These are phyloP conservation scores for Platycheirus albimanus DNA, from an alignment of 2,888 invertebrate species.

Conservation along the genomic window DNA sequence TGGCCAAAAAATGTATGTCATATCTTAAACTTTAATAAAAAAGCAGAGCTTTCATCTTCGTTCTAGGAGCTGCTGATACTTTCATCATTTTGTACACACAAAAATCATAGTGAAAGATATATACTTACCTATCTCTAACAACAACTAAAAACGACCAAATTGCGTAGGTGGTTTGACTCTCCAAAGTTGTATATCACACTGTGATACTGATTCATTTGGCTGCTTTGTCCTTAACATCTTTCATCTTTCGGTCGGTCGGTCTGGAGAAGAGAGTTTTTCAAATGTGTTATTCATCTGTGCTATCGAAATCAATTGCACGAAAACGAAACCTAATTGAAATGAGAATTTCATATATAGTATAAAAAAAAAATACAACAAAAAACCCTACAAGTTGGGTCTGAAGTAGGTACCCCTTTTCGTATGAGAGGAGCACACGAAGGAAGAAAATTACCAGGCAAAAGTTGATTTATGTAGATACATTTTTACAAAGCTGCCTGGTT, in stretches of 20 bases:
- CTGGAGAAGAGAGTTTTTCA: neutral
- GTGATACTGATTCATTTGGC: constrained; percentile 34
- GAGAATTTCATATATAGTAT: neutral
- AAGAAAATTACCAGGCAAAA: constrained; percentile 39
- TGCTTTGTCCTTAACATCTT: constrained; percentile 39
- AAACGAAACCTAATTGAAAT: constrained; percentile 27
- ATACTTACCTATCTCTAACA: neutral
- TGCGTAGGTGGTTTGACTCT: constrained; percentile 70
- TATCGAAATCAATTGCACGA: constrained; percentile 33
- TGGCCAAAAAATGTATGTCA: constrained; percentile 60
- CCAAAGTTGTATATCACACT: constrained; percentile 22
- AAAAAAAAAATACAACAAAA: constrained; percentile 3
- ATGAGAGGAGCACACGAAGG: neutral
- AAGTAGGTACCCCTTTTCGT: no score
- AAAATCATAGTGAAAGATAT: constrained; percentile 42
- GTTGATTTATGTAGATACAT: constrained; percentile 32
- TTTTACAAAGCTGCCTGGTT: constrained; percentile 19
- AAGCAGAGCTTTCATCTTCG: constrained; percentile 47
- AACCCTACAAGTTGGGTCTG: no score
- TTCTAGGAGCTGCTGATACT: constrained; percentile 44
- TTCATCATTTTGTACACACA: constrained; percentile 52
- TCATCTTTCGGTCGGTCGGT: constrained; percentile 29
- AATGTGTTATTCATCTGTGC: neutral
- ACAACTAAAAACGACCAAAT: constrained; percentile 50
- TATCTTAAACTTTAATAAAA: constrained; percentile 50